Evolutionary conservation across 2,113 vertebrate species (phyloP), one percentile per base, ranked within the genome.

Genomic region (Tenebrosternarchus preto): DNA sequence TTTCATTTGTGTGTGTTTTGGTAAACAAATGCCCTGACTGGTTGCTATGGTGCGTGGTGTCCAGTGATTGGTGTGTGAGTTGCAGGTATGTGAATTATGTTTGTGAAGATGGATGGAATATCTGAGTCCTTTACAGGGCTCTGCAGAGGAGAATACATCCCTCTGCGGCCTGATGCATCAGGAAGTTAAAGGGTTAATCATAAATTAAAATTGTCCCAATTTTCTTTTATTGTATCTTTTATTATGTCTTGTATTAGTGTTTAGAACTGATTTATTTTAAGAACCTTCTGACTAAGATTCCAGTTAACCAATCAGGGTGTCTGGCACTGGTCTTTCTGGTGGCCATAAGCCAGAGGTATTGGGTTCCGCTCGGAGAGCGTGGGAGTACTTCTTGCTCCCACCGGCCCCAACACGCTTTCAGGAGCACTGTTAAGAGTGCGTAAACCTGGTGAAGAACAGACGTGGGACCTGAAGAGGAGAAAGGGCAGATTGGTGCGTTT

Each of bases 291-390:
- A 19, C 12, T 43, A 57, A 55, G n/a, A 11, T 8, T 56, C 1
- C 27, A 19, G 12, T 73, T 72, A 73, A 25, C 78, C 78, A 80
- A 67, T 77, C 67, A 25, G 59, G 55, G 1, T n/a, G 55, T 20
- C 67, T 69, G 77, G 80, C 71, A 61, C 61, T 8, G 50, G 67
- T 56, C 17, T 72, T 82, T 66, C 25, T 72, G 31, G 53, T 61
- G 77, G 60, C 36, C 46, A 15, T 16, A 60, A 78, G 78, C 56
- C 73, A 61, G 39, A 29, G 80, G 80, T 55, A 57, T 85, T 78
- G 11, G 29, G 84, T 85, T 82, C 63, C 84, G 61, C 17, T 24
- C 22, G n/a, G 24, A 43, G 61, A 15, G 59, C 46, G 46, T 12
- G 16, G 74, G 67, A 57, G 59, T 63, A 1, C n/a, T 36, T 68